Conservation (phyloP, 92 coral and sea anemone genomes). For the Plumapathes pennacea region DNA sequence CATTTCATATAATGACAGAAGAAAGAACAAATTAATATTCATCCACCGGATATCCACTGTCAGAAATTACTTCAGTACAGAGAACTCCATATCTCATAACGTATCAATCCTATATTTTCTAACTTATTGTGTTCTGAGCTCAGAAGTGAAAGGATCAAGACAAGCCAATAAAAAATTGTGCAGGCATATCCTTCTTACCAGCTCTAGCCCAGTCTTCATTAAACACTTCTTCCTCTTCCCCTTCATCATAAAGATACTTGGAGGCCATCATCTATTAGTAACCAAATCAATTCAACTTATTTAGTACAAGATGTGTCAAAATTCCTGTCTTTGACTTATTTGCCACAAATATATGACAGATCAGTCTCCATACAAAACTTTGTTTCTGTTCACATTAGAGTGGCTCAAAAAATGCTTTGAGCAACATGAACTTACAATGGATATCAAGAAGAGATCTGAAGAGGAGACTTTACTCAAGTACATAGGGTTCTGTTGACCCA, state of each 20-base stretch:
- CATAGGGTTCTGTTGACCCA: slow-evolving; percentile 62
- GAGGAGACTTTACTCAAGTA: slow-evolving; percentile 68
- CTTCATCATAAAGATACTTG: slow-evolving; percentile 95
- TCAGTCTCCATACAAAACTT: no score
- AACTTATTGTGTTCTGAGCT: no score
- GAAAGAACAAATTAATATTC: no score
- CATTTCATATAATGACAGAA: no score
- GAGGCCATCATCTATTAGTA: slow-evolving; percentile 90
- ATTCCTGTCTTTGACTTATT: background rate
- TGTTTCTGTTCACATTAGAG: no score
- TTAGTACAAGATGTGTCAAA: background rate
- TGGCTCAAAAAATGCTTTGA: background rate
- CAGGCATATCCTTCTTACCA: slow-evolving; percentile 30
- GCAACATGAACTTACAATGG: slow-evolving; percentile 74
- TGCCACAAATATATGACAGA: no score
- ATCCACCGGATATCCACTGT: no score
- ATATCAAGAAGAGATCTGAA: slow-evolving; percentile 87
- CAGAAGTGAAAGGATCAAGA: no score
- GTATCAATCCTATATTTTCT: no score
- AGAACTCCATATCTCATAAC: no score
- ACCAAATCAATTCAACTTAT: background rate
- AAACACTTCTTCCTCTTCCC: slow-evolving; percentile 92
- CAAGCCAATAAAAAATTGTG: background rate
- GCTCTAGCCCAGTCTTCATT: slow-evolving; percentile 99
- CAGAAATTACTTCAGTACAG: no score